Percentiles rank a stretch among this genome's conserved stretches.
Conservation (phyloP, 2,888 invertebrate species). For the Cerastis leucographa region DNA sequence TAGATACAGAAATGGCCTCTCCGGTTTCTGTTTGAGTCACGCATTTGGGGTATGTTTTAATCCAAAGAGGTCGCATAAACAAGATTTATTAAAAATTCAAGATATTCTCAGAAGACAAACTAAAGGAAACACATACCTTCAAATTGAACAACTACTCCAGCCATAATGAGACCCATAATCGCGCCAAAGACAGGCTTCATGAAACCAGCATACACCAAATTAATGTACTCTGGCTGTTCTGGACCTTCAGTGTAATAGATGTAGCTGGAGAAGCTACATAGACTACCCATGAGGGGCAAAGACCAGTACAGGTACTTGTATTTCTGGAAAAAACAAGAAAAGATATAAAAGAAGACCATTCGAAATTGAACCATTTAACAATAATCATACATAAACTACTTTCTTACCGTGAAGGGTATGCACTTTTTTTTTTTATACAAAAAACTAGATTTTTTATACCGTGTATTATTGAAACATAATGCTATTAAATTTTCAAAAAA, state of each 20-base stretch:
- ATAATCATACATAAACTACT: too few species aligned
- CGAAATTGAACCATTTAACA: too few species aligned
- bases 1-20: too few species aligned
- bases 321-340: slow-evolving; percentile 68
- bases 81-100: too few species aligned
- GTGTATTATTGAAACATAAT: background rate
- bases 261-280: slow-evolving; percentile 53
- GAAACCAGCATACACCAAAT: slow-evolving; percentile 64
- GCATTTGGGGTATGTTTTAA: too few species aligned
- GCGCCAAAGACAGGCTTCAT: slow-evolving; percentile 62
- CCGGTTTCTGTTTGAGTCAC: too few species aligned
- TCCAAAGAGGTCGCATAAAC: too few species aligned
- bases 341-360: too few species aligned
- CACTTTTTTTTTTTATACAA: too few species aligned
- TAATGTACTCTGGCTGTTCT: slow-evolving; percentile 19
- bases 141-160: slow-evolving; percentile 69
- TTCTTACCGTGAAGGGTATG: too few species aligned
- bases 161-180: slow-evolving; percentile 50
- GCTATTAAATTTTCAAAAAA: background rate
- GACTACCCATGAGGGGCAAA: slow-evolving; percentile 51
- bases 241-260: slow-evolving; percentile 68
- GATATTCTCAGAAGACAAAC: background rate
- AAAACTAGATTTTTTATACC: too few species aligned
- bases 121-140: slow-evolving; percentile 69
- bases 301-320: slow-evolving; percentile 69